phyloP scores from a whole-genome alignment of 2,888 invertebrate genomes.

The Syrista parreyssii region DNA sequence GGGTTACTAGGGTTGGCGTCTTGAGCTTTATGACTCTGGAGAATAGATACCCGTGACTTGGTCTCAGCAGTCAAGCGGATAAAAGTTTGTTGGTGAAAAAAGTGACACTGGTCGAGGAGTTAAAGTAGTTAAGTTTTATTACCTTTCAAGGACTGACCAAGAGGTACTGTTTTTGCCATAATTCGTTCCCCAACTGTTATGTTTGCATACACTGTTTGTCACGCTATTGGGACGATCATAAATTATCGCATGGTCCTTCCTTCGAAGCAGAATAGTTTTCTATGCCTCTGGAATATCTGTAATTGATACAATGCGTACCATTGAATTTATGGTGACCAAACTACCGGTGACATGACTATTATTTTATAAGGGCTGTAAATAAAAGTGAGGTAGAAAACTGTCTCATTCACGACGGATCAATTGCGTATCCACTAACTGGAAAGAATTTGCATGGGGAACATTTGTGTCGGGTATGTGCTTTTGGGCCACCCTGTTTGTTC shows the following conservation, averaged over 20 bases:
- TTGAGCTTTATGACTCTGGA: conserved; percentile 36
- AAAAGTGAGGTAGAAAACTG: background rate
- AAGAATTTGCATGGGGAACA: background rate
- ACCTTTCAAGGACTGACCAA: conserved; percentile 32
- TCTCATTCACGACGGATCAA: background rate
- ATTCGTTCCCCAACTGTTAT: conserved; percentile 48
- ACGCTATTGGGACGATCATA: conserved; percentile 56
- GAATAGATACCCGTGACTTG: conserved; percentile 24
- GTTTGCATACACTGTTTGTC: conserved; percentile 63
- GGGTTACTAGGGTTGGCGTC: conserved; percentile 27
- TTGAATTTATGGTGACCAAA: background rate
- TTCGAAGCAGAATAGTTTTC: background rate
- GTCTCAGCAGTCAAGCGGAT: conserved; percentile 13
- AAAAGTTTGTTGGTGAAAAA: conserved; percentile 43
- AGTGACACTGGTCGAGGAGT: background rate
- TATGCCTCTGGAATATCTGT: background rate
- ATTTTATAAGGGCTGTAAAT: background rate
- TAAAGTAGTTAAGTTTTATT: conserved; percentile 60
- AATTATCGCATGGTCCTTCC: conserved; percentile 45
- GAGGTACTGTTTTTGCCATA: conserved; percentile 52
- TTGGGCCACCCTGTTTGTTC: conserved; percentile 1
- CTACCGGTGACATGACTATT: background rate
- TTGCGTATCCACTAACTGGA: background rate
- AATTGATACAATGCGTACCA: background rate
- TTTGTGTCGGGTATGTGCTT: background rate